A percentile compares a stretch with the other conserved stretches of the same genome.
These are phyloP conservation scores for Mobula hypostoma DNA, from an alignment of 2,113 vertebrate species.

Conservation along the genomic window DNA sequence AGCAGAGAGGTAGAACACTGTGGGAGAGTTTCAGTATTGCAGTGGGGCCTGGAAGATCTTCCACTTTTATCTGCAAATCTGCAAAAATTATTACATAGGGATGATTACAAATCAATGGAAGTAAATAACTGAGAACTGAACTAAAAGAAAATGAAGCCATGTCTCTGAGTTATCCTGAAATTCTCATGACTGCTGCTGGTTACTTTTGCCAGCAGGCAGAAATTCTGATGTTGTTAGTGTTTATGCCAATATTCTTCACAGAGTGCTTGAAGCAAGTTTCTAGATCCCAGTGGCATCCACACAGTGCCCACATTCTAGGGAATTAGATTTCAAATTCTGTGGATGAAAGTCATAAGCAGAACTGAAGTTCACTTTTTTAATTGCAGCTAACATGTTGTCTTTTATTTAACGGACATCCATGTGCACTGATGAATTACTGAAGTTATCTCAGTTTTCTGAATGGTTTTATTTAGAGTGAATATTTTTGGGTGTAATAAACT, in stretches of 20 bases:
- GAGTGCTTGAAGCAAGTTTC: background rate
- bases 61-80: no score
- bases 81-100: background rate
- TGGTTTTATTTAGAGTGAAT: background rate
- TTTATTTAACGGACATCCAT: background rate
- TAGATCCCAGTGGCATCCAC: background rate
- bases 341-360: background rate
- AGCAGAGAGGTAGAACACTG: no score
- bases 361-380: background rate
- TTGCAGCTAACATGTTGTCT: background rate
- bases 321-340: background rate
- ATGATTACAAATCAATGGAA: background rate
- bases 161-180: background rate
- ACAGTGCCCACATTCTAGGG: background rate
- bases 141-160: background rate
- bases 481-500: no score
- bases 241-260: background rate
- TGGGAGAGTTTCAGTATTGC: no score
- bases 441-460: background rate
- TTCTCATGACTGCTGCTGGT: background rate
- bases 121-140: background rate
- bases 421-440: background rate
- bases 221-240: background rate
- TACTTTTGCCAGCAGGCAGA: background rate
- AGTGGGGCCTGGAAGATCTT: no score